Percentiles rank a stretch among this genome's conserved stretches.
Conservation (phyloP, 2,797 vertebrate genomes). For the Arctocebus calabarensis region DNA sequence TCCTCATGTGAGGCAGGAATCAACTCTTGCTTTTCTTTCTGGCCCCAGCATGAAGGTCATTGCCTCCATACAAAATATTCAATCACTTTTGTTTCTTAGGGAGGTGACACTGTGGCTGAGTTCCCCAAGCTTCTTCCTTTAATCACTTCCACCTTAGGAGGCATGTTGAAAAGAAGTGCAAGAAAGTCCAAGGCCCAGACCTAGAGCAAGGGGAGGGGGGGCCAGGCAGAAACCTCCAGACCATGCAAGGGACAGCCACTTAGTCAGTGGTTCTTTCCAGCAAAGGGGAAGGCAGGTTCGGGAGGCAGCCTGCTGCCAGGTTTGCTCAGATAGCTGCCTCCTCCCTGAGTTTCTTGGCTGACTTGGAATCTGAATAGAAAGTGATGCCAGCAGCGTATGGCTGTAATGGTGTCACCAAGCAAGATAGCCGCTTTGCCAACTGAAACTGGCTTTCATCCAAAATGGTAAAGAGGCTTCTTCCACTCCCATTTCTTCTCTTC, state of each 20-base stretch:
- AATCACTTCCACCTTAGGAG: background rate
- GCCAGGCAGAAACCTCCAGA: background rate
- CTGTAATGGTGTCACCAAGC: background rate
- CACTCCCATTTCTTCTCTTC: background rate
- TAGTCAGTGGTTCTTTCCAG: background rate
- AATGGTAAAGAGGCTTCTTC: background rate
- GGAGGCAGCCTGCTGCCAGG: background rate
- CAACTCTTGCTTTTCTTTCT: background rate
- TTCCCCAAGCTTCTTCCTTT: background rate
- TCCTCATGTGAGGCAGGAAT: background rate
- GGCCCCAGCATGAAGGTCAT: background rate
- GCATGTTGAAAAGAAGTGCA: background rate
- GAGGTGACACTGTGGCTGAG: background rate
- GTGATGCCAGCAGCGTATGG: too few species aligned
- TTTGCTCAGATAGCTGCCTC: too few species aligned
- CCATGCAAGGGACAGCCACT: accelerated
- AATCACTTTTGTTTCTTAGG: accelerated
- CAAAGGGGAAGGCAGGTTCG: background rate
- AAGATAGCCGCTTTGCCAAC: background rate
- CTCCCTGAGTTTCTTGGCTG: background rate
- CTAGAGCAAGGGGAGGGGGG: background rate
- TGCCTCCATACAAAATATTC: background rate
- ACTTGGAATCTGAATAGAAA: background rate
- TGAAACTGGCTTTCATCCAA: background rate
- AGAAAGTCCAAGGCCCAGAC: background rate